Percentiles rank a stretch among this genome's conserved stretches.
phyloP scores from a whole-genome alignment of 2,888 invertebrate species.

The Sphaeridia pumilis region DNA sequence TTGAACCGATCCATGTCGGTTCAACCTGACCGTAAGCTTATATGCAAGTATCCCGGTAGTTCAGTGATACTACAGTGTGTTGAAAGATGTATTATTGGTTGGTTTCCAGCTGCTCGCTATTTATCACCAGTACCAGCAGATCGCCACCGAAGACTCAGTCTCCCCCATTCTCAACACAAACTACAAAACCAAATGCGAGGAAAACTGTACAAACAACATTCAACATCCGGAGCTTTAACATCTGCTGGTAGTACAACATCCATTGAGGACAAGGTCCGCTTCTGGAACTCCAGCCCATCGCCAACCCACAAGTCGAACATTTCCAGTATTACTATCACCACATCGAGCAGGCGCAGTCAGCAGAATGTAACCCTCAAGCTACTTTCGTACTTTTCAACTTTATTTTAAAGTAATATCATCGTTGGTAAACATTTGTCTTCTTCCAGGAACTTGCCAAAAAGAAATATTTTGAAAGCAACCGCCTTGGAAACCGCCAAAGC shows the following conservation, averaged over 20 bases:
- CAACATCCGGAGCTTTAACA: constrained; percentile 2
- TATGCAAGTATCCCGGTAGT: too few species aligned
- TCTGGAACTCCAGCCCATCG: constrained; percentile 15
- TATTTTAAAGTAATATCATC: too few species aligned
- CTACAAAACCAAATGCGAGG: constrained; percentile 11
- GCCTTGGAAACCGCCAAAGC: not conserved
- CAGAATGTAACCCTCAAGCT: not conserved
- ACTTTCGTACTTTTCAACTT: too few species aligned
- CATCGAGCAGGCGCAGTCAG: constrained; percentile 19
- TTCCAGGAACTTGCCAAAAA: not conserved
- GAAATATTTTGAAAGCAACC: constrained; percentile 1
- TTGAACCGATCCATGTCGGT: constrained; percentile 16
- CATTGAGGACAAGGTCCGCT: constrained; percentile 12
- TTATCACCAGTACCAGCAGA: constrained; percentile 6
- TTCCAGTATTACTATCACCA: constrained; percentile 25
- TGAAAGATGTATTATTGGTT: too few species aligned
- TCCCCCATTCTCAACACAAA: constrained; percentile 15
- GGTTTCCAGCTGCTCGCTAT: constrained; percentile 3
- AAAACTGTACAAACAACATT: constrained; percentile 8
- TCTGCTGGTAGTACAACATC: not conserved
- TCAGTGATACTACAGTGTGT: too few species aligned
- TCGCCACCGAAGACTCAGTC: constrained; percentile 8
- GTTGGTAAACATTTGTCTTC: not conserved
- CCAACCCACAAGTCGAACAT: constrained; percentile 20
- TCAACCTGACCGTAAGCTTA: constrained; percentile 13